phyloP scores from a whole-genome alignment of 2,888 invertebrate genomes.

The Troilus luridus region DNA sequence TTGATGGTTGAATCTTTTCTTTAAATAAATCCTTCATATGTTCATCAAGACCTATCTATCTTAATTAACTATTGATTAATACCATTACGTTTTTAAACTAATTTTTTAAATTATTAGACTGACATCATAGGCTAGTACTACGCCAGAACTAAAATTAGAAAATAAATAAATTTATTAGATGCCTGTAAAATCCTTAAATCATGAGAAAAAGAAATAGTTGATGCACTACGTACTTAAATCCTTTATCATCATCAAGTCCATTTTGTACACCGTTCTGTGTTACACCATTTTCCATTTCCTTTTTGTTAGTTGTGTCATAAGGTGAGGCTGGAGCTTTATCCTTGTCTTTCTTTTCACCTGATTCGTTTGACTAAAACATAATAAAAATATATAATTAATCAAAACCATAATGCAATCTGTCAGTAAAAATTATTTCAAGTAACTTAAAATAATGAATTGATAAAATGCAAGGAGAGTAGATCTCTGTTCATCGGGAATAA shows the following conservation, averaged over 20 bases:
- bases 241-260: slow-evolving; percentile 89
- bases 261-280: slow-evolving; percentile 76
- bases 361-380: slow-evolving; percentile 67
- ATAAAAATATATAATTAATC: neutral
- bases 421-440: neutral
- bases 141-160: neutral
- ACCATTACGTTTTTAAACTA: no score
- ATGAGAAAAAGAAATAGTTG: slow-evolving; percentile 1
- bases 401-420: no score
- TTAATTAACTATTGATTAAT: no score
- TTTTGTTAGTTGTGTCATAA: slow-evolving; percentile 71
- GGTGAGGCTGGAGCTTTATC: slow-evolving; percentile 74
- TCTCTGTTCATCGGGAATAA: neutral
- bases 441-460: neutral
- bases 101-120: no score
- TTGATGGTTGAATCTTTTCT: no score
- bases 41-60: no score
- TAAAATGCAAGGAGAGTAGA: neutral
- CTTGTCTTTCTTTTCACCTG: slow-evolving; percentile 71
- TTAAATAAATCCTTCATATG: no score
- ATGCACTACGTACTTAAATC: slow-evolving; percentile 85
- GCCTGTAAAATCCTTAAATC: neutral
- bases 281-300: slow-evolving; percentile 69
- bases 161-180: neutral
- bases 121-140: no score